Evolutionary conservation across 2,888 invertebrate genomes (phyloP).

Genomic region (Clunio marinus): DNA sequence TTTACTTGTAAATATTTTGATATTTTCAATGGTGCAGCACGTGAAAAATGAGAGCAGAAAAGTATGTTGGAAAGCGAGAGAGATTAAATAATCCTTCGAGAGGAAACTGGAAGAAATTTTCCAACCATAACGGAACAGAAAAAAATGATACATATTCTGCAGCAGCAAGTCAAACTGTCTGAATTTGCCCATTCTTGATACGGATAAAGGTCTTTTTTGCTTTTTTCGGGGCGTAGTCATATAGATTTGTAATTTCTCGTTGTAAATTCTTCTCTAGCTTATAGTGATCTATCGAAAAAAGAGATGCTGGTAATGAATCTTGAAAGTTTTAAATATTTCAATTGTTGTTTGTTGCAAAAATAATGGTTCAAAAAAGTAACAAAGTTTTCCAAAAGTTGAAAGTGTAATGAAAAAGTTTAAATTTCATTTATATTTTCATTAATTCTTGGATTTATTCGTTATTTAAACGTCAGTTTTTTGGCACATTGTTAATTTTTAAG

Average conservation of each 20-base stretch:
- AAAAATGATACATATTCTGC: slow-evolving; percentile 23
- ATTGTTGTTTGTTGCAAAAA: too few species aligned
- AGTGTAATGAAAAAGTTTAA: too few species aligned
- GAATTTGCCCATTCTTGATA: slow-evolving; percentile 32
- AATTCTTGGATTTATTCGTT: too few species aligned
- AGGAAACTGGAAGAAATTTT: slow-evolving; percentile 6
- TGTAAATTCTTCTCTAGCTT: not conserved
- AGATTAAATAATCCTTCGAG: not conserved
- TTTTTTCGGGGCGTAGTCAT: slow-evolving; percentile 39
- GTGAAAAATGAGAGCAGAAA: not conserved
- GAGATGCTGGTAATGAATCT: not conserved
- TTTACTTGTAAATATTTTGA: not conserved
- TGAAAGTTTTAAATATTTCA: not conserved
- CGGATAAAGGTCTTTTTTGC: slow-evolving; percentile 14
- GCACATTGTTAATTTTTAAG: too few species aligned
- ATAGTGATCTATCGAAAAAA: not conserved
- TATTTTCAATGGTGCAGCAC: too few species aligned
- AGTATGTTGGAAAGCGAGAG: not conserved
- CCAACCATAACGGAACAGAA: slow-evolving; percentile 15
- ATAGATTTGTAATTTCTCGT: slow-evolving; percentile 22
- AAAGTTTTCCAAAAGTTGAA: too few species aligned
- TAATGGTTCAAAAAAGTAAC: too few species aligned
- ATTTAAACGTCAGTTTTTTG: too few species aligned
- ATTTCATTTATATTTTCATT: too few species aligned
- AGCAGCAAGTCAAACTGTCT: slow-evolving; percentile 27